Evolutionary conservation across 2,797 vertebrate species (phyloP).

Genomic region (Euthynnus affinis): DNA sequence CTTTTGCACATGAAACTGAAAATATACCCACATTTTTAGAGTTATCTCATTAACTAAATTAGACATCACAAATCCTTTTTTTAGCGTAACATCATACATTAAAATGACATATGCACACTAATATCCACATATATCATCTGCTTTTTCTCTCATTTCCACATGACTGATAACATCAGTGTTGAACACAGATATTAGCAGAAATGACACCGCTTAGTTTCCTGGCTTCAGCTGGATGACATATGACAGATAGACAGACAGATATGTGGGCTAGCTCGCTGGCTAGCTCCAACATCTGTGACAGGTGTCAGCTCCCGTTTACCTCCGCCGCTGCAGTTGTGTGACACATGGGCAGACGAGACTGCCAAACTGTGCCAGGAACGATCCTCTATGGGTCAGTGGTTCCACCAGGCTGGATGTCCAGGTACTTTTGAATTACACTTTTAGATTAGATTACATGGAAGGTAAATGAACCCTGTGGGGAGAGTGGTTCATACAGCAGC

Average conservation of each 20-base stretch:
- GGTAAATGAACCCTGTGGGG: not conserved
- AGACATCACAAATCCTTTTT: not conserved
- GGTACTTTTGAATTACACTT: slow-evolving; percentile 21
- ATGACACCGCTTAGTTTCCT: slow-evolving; percentile 63
- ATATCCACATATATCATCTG: slow-evolving; percentile 34
- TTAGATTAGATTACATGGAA: slow-evolving; percentile 20
- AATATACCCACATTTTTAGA: not conserved
- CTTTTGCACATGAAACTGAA: slow-evolving; percentile 5
- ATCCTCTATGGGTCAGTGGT: slow-evolving; percentile 45
- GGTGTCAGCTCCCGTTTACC: slow-evolving; percentile 79
- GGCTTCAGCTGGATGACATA: slow-evolving; percentile 64
- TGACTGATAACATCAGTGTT: slow-evolving; percentile 67
- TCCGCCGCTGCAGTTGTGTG: slow-evolving; percentile 40
- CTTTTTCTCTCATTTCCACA: slow-evolving; percentile 43
- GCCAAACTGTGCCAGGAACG: slow-evolving; percentile 57
- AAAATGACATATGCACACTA: not conserved
- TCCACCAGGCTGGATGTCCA: slow-evolving; percentile 32
- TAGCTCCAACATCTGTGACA: slow-evolving; percentile 76
- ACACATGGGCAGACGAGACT: slow-evolving; percentile 53
- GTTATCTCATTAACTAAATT: not conserved
- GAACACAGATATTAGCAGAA: slow-evolving; percentile 65
- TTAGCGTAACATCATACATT: not conserved
- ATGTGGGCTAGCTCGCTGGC: slow-evolving; percentile 67
- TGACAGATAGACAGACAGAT: slow-evolving; percentile 73
- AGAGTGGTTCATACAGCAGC: not conserved